Conservation (phyloP, 2,113 vertebrate species). For the Neotoma lepida region DNA sequence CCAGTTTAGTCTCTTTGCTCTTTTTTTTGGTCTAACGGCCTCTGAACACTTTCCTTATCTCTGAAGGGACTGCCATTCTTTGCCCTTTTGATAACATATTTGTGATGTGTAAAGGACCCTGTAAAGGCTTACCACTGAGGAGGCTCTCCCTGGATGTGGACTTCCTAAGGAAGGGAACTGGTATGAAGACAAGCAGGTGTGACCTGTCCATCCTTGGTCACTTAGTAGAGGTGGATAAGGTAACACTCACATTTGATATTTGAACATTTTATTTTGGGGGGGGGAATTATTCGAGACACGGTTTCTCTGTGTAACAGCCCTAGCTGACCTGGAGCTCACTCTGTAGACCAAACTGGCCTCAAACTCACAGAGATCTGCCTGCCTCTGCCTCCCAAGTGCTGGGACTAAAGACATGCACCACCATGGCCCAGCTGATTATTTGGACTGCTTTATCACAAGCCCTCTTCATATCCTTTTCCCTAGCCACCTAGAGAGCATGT, state of each 20-base stretch:
- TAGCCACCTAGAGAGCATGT: constrained; percentile 1
- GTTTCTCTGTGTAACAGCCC: too few relatives aligned
- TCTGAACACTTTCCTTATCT: background rate
- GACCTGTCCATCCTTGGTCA: background rate
- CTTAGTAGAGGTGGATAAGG: background rate
- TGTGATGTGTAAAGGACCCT: background rate
- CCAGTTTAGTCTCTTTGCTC: background rate
- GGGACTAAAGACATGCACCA: too few relatives aligned
- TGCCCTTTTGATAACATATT: background rate
- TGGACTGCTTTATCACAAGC: background rate
- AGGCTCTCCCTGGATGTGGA: background rate
- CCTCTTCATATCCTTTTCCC: background rate
- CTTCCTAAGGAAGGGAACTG: background rate
- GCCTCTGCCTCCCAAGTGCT: too few relatives aligned
- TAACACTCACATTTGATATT: background rate
- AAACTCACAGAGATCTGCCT: too few relatives aligned
- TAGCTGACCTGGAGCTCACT: too few relatives aligned
- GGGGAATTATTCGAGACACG: too few relatives aligned
- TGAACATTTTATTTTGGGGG: background rate
- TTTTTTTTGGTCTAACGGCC: background rate
- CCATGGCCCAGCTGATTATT: background rate
- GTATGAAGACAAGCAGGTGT: background rate
- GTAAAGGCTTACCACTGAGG: background rate
- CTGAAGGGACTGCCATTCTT: background rate
- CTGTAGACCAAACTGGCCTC: too few relatives aligned